These are phyloP conservation scores for Setipinna tenuifilis DNA, from an alignment of 2,797 vertebrate species.

Conservation along the genomic window DNA sequence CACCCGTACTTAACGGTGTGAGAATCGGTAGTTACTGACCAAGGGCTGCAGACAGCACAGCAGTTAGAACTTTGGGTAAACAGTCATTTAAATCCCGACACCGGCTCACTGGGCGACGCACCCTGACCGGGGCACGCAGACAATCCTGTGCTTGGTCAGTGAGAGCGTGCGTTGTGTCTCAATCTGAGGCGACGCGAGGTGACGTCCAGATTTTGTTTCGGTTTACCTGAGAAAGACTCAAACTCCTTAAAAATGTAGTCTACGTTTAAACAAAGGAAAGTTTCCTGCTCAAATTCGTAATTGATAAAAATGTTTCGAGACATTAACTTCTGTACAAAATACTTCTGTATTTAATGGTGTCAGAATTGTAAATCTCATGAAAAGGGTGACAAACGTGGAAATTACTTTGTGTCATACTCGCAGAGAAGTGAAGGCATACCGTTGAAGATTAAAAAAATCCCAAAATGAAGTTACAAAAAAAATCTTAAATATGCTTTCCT, in stretches of 20 bases:
- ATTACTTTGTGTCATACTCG: no score
- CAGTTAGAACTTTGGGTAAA: constrained; percentile 9
- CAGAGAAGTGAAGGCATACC: no score
- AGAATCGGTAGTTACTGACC: neutral
- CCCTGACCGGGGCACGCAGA: neutral
- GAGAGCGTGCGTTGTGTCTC: no score
- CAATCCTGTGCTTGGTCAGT: neutral
- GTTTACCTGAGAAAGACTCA: neutral
- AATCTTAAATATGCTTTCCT: no score
- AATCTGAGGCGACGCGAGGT: no score
- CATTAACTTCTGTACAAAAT: neutral
- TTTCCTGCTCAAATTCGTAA: neutral
- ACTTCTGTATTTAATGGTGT: no score
- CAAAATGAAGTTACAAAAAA: no score
- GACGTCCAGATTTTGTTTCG: neutral
- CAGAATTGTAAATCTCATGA: neutral
- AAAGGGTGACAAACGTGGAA: neutral
- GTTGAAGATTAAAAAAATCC: no score
- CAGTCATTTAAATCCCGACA: neutral
- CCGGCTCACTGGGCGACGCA: neutral
- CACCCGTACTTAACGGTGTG: neutral
- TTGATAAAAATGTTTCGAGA: neutral
- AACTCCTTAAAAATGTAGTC: no score
- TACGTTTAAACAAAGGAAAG: neutral
- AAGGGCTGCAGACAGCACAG: neutral